Evolutionary conservation across 2,797 vertebrate species (phyloP).

Genomic region (Falco peregrinus): DNA sequence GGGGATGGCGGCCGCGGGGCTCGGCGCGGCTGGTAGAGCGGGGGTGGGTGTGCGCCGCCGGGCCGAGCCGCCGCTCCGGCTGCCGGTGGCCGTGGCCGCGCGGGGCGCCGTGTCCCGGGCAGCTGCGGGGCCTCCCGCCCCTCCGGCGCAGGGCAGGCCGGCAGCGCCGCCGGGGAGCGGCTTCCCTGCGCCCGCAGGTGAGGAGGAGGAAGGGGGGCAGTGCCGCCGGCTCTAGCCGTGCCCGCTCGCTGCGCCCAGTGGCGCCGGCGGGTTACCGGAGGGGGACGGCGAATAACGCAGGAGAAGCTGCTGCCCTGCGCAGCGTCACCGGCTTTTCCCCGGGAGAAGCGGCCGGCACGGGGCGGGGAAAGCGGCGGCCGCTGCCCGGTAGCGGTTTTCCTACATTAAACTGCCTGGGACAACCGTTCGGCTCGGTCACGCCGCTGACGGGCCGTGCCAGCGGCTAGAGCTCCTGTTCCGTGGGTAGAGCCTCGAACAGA

Average conservation of each 20-base stretch:
- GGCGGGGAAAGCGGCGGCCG: too few relatives aligned
- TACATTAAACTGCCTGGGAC: too few relatives aligned
- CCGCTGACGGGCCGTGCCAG: neutral
- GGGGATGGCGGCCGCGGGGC: too few relatives aligned
- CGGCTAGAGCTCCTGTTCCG: neutral
- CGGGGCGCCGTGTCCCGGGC: too few relatives aligned
- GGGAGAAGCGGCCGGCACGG: accelerated
- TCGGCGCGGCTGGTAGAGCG: too few relatives aligned
- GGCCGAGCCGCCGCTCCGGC: too few relatives aligned
- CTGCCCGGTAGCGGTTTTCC: neutral
- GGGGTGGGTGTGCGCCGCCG: too few relatives aligned
- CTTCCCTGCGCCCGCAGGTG: neutral
- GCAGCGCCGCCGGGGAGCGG: neutral
- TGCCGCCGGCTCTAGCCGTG: neutral
- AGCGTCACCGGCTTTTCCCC: too few relatives aligned
- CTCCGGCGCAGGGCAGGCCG: too few relatives aligned
- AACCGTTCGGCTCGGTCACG: neutral
- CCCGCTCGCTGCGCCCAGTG: too few relatives aligned
- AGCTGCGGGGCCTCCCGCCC: too few relatives aligned
- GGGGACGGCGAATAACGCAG: neutral
- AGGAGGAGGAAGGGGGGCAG: neutral
- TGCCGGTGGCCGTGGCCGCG: too few relatives aligned
- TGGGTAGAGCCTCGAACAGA: neutral
- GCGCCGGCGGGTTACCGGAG: neutral
- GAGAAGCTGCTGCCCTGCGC: neutral